These are phyloP conservation scores for Poecilobothrus nobilitatus DNA, from an alignment of 2,888 invertebrate genomes.

Conservation along the genomic window DNA sequence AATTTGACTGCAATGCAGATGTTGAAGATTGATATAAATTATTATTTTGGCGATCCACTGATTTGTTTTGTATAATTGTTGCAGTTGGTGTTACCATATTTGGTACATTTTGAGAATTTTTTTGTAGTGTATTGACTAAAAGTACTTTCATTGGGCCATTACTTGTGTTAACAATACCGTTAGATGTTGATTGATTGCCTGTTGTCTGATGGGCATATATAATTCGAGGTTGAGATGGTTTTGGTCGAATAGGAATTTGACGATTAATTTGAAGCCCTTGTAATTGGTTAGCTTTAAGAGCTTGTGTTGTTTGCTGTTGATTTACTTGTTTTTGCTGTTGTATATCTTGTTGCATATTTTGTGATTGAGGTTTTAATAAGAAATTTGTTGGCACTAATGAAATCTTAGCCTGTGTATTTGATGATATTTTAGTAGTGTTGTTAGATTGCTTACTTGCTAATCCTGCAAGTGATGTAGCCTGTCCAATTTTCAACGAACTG, in stretches of 20 bases:
- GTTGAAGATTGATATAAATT: constrained; percentile 2
- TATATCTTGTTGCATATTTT: constrained; percentile 14
- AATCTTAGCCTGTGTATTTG: constrained; percentile 33
- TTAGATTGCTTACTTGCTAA: constrained; percentile 13
- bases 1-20: background rate
- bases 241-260: constrained; percentile 16
- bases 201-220: constrained; percentile 19
- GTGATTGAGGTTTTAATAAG: constrained; percentile 33
- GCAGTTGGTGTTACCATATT: constrained; percentile 10
- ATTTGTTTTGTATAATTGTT: constrained; percentile 15
- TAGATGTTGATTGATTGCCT: constrained; percentile 23
- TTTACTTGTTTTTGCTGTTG: background rate
- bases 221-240: constrained; percentile 25
- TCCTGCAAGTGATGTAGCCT: constrained; percentile 23
- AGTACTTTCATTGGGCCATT: constrained; percentile 41
- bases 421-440: constrained; percentile 13
- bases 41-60: constrained; percentile 19
- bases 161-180: constrained; percentile 30
- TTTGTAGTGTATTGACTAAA: constrained; percentile 35
- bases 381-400: constrained; percentile 44
- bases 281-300: background rate
- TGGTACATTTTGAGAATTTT: constrained; percentile 17
- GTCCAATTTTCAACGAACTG: constrained; percentile 19
- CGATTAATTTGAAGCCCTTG: constrained; percentile 9
- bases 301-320: constrained; percentile 23